Evolutionary conservation across 2,797 vertebrate genomes (phyloP).

Genomic region (Ara ararauna): DNA sequence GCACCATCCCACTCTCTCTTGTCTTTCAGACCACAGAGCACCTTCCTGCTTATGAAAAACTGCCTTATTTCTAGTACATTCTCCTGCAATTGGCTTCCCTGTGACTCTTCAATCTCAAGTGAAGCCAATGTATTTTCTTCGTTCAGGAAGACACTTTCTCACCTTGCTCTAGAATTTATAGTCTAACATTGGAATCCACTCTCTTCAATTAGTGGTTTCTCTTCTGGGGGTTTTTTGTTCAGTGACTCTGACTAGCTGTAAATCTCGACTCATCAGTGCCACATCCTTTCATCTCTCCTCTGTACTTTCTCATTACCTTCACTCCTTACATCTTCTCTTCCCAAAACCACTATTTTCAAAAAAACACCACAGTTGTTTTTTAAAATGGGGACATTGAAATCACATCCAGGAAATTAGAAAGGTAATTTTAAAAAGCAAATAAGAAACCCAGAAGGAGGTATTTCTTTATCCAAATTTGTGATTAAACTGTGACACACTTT

Average conservation of each 20-base stretch:
- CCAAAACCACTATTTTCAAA: neutral
- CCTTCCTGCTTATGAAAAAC: neutral
- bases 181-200: neutral
- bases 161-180: neutral
- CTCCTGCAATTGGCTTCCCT: neutral
- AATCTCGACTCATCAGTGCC: neutral
- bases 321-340: neutral
- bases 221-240: neutral
- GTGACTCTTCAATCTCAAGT: neutral
- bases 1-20: neutral
- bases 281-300: neutral
- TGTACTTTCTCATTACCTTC: neutral
- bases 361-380: neutral
- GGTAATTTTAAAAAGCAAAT: neutral
- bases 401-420: neutral
- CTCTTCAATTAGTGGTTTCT: neutral
- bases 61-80: neutral
- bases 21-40: neutral
- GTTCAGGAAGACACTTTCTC: neutral
- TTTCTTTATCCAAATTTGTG: neutral
- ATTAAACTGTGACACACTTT: neutral
- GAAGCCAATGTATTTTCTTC: neutral
- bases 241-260: neutral
- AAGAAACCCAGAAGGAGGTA: neutral
- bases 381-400: neutral